Evolutionary conservation across 2,888 invertebrate genomes (phyloP).

Genomic region (Bembecia ichneumoniformis): DNA sequence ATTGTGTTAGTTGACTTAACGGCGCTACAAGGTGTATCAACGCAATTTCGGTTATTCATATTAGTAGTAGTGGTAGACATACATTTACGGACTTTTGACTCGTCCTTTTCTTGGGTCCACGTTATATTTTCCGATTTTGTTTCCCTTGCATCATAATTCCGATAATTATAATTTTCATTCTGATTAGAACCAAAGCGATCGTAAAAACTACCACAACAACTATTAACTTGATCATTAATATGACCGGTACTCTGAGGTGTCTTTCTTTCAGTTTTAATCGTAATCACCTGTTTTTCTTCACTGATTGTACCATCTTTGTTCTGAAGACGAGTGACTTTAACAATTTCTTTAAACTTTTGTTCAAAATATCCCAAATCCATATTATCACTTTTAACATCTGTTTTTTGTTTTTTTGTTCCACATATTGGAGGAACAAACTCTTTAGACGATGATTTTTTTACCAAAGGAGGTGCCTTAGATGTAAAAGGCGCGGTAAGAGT

Average conservation of each 20-base stretch:
- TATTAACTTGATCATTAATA: too few relatives aligned
- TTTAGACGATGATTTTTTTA: not conserved
- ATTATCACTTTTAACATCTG: conserved; percentile 3
- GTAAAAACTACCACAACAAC: too few relatives aligned
- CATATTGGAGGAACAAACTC: too few relatives aligned
- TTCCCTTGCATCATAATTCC: not conserved
- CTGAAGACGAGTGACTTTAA: conserved; percentile 21
- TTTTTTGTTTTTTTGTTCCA: too few relatives aligned
- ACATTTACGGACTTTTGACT: not conserved
- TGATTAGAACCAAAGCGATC: not conserved
- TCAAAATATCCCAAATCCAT: conserved; percentile 2
- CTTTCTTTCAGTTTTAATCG: conserved; percentile 23
- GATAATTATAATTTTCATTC: not conserved
- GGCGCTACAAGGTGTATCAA: too few relatives aligned
- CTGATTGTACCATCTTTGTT: conserved; percentile 28
- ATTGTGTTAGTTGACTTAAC: too few relatives aligned
- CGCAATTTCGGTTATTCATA: not conserved
- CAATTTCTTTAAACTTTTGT: conserved; percentile 27
- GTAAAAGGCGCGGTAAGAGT: too few relatives aligned
- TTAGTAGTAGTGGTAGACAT: not conserved
- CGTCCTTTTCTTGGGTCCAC: not conserved
- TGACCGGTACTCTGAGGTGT: not conserved
- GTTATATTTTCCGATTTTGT: not conserved
- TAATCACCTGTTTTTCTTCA: conserved; percentile 31
- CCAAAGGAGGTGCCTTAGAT: not conserved